Conservation (phyloP, 2,113 vertebrate genomes). For the Dasyornis broadbenti region DNA sequence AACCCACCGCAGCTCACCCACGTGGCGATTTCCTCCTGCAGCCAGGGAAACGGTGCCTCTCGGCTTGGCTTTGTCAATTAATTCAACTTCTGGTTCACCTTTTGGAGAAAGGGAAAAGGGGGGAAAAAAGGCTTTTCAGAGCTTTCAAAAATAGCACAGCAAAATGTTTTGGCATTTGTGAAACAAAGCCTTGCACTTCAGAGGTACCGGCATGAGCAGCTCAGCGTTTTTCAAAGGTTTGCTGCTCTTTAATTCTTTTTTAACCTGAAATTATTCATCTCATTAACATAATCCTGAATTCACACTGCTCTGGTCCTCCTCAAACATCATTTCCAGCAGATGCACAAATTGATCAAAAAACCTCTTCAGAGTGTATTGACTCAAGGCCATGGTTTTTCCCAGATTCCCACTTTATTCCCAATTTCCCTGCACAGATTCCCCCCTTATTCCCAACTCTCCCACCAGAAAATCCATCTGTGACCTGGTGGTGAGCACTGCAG, state of each 20-base stretch:
- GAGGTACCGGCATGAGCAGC: neutral
- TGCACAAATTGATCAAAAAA: neutral
- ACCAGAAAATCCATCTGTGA: neutral
- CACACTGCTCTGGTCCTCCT: neutral
- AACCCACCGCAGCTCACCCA: neutral
- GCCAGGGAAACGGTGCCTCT: fast-evolving
- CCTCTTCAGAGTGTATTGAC: neutral
- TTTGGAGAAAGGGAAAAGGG: neutral
- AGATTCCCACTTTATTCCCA: neutral
- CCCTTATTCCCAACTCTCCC: neutral
- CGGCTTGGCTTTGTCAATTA: neutral
- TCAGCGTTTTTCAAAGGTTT: slow-evolving; percentile 28
- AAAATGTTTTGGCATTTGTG: slow-evolving; percentile 57
- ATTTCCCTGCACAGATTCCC: neutral
- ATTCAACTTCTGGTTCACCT: neutral
- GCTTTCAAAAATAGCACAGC: neutral
- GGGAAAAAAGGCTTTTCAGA: neutral
- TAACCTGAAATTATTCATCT: slow-evolving; percentile 42
- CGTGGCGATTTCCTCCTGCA: neutral
- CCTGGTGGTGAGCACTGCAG: fast-evolving
- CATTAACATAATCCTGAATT: slow-evolving; percentile 50
- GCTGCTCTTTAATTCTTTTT: slow-evolving; percentile 34
- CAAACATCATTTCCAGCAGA: neutral
- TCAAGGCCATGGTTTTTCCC: neutral
- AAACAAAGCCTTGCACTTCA: slow-evolving; percentile 52